phyloP scores from a whole-genome alignment of 2,113 vertebrate genomes.

The Coracopsis vasa region DNA sequence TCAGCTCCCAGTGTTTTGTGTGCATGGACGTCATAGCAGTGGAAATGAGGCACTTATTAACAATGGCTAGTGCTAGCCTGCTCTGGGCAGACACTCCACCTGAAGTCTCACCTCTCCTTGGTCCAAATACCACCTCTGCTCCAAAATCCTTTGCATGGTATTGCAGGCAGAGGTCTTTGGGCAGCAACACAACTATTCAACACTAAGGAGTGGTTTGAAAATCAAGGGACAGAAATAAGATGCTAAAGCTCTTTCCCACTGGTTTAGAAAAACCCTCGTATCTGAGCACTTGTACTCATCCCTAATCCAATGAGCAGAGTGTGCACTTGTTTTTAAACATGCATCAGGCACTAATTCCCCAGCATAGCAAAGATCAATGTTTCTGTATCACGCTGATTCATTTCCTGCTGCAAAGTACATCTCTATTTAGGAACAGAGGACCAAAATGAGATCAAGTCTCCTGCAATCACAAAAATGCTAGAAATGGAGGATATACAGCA shows the following conservation, averaged over 20 bases:
- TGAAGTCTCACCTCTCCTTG: not conserved
- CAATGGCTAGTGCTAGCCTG: not conserved
- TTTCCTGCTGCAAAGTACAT: not conserved
- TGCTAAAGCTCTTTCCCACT: not conserved
- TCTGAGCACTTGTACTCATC: not conserved
- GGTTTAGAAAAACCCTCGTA: not conserved
- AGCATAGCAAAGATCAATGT: not conserved
- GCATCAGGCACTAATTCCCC: not conserved
- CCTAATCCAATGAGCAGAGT: not conserved
- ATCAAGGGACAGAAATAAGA: not conserved
- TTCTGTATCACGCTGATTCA: not conserved
- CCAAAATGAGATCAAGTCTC: not conserved
- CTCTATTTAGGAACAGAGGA: not conserved
- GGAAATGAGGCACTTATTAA: not conserved
- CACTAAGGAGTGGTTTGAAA: not conserved
- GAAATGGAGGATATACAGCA: not conserved
- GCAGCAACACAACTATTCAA: not conserved
- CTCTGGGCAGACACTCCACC: not conserved
- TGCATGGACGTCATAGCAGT: not conserved
- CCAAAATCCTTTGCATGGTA: not conserved
- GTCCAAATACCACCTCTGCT: not conserved
- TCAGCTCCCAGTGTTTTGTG: not conserved
- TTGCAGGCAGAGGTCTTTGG: not conserved
- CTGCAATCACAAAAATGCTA: not conserved
- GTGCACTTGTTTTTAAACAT: not conserved